Conservation (phyloP, 2,113 vertebrate species). For the Seriola quinqueradiata region DNA sequence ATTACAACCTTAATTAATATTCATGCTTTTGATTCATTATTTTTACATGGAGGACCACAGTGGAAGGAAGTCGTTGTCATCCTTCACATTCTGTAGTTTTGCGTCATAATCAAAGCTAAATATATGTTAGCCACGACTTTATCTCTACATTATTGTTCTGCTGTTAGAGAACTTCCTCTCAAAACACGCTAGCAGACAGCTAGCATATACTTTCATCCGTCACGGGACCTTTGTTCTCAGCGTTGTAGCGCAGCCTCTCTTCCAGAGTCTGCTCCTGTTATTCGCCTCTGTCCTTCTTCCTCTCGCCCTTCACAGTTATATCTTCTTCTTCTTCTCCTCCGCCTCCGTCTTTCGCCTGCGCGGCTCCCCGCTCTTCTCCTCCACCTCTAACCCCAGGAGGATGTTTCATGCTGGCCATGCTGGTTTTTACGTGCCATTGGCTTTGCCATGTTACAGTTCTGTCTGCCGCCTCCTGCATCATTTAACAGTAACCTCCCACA, state of each 20-base stretch:
- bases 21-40: too few species aligned
- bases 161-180: not conserved
- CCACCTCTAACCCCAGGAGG: slow-evolving; percentile 62
- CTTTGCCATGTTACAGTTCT: slow-evolving; percentile 76
- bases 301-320: not conserved
- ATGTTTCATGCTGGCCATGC: slow-evolving; percentile 72
- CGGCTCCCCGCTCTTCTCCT: slow-evolving; percentile 26
- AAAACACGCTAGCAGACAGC: not conserved
- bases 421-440: slow-evolving; percentile 80
- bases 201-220: not conserved
- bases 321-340: not conserved
- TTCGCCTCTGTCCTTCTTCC: not conserved
- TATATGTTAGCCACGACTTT: not conserved
- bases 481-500: slow-evolving; percentile 79
- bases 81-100: not conserved
- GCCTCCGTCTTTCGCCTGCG: slow-evolving; percentile 3
- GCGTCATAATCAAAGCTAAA: not conserved
- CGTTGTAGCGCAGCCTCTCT: not conserved
- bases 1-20: too few species aligned
- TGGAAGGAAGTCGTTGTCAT: not conserved
- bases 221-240: slow-evolving; percentile 21
- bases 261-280: slow-evolving; percentile 22
- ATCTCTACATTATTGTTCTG: not conserved
- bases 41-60: too few species aligned
- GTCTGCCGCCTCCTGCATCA: slow-evolving; percentile 81